A percentile compares a stretch with the other conserved stretches of the same genome.
Conservation (phyloP, 2,888 invertebrate species). For the Adelognathus sp. region DNA sequence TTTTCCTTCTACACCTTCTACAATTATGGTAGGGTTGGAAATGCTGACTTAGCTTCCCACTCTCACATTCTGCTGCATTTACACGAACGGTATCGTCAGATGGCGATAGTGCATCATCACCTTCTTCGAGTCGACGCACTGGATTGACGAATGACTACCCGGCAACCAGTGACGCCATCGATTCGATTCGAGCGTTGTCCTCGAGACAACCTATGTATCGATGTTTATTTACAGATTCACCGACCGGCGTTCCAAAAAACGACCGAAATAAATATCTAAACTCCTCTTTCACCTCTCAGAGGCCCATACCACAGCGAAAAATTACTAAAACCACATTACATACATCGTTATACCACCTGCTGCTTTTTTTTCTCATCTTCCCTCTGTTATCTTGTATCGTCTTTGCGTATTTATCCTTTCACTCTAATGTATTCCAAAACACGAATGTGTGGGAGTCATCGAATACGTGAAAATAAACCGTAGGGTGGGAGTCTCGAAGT, state of each 20-base stretch:
- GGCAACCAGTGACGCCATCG: slow-evolving; percentile 8
- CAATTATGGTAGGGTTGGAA: no score
- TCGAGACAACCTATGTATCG: slow-evolving; percentile 30
- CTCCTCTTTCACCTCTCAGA: background rate
- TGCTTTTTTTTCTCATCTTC: background rate
- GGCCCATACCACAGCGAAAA: background rate
- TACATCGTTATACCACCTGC: background rate
- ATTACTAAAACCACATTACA: background rate
- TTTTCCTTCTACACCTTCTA: no score
- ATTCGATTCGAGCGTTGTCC: slow-evolving; percentile 22
- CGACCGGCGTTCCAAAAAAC: background rate
- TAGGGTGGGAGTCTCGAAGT: slow-evolving; percentile 58
- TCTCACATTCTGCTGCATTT: no score
- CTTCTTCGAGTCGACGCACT: background rate
- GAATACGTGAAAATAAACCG: slow-evolving; percentile 43
- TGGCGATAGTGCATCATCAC: no score
- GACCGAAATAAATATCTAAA: background rate
- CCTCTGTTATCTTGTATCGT: background rate
- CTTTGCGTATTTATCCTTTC: slow-evolving; percentile 11
- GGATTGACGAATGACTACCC: slow-evolving; percentile 9
- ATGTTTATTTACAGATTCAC: slow-evolving; percentile 50
- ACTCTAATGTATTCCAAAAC: no score
- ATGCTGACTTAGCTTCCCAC: no score
- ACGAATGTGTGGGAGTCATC: slow-evolving; percentile 18
- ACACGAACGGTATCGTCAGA: no score